A percentile compares a stretch with the other conserved stretches of the same genome.
phyloP scores from a whole-genome alignment of 2,113 vertebrate genomes.

The Morone chrysops region DNA sequence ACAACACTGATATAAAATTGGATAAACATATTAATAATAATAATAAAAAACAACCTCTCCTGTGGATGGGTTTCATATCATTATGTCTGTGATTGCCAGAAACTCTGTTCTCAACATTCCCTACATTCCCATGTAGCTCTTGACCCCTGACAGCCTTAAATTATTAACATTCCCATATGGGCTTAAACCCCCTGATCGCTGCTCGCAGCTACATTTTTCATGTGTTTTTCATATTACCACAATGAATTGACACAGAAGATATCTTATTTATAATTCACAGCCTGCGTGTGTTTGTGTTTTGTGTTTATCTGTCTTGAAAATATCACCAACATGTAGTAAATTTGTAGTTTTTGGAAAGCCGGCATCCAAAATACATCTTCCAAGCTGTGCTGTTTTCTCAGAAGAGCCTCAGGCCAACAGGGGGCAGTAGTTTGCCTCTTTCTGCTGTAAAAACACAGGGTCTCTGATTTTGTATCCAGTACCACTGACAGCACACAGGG shows the following conservation, averaged over 20 bases:
- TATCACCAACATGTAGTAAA: slow-evolving; percentile 17
- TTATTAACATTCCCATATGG: slow-evolving; percentile 82
- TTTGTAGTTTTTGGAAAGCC: slow-evolving; percentile 27
- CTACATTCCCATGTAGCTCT: slow-evolving; percentile 76
- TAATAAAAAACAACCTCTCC: slow-evolving; percentile 16
- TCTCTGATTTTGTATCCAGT: slow-evolving; percentile 23
- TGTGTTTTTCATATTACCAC: slow-evolving; percentile 74
- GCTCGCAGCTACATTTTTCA: slow-evolving; percentile 74
- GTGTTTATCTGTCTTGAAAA: slow-evolving; percentile 33
- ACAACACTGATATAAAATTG: slow-evolving; percentile 7
- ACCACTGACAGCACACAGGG: slow-evolving; percentile 59
- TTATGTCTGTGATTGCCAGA: slow-evolving; percentile 65
- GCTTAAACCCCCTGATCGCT: slow-evolving; percentile 71
- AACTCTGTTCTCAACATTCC: slow-evolving; percentile 71
- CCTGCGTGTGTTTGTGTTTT: slow-evolving; percentile 38
- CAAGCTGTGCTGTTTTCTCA: not conserved
- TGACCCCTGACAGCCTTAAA: slow-evolving; percentile 81
- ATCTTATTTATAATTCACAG: slow-evolving; percentile 53
- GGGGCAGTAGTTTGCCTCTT: slow-evolving; percentile 78
- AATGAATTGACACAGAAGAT: slow-evolving; percentile 51
- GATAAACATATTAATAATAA: slow-evolving; percentile 29
- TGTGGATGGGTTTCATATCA: slow-evolving; percentile 48
- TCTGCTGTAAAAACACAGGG: slow-evolving; percentile 19
- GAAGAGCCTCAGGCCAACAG: slow-evolving; percentile 62
- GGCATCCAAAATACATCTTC: not conserved